Evolutionary conservation across 2,797 vertebrate genomes (phyloP), one percentile per base, ranked within the genome.

Genomic region (Hippopotamyrus pictus): DNA sequence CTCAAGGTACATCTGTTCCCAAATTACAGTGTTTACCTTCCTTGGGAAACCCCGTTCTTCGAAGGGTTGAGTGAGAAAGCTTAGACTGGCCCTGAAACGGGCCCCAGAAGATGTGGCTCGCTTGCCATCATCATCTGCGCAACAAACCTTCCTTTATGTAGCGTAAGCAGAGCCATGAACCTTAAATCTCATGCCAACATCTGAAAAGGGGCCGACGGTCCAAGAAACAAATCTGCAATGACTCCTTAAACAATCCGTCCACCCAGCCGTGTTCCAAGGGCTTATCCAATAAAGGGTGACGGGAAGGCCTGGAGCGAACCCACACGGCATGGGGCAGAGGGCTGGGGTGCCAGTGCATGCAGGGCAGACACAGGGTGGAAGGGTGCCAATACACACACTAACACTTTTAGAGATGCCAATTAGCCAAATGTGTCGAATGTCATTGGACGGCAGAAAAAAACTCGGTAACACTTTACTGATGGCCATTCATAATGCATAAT

Each of bases 71-170:
- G 48, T 51, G 44, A 85, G 84, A 86, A 86, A 86, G 84, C 51
- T 51, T 53, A 29, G 12, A 53, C 25, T 51, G 84, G 22, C 46
- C 22, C n/a, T 53, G 83, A 51, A 53, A 53, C 46, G 5, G 46
- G 46, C 6, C 5, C 48, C 12, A 2, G 46, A 51, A 86, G 50
- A 86, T 37, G 50, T 37, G 48, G 17, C 25, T 54, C 12, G 14
- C 12, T 29, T 86, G 84, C 46, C 84, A 3, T 54, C 84, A 37
- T 53, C 4, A 86, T 53, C 41, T 82, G 84, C 7, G 2, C 46
- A 86, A 86, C 84, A 86, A 86, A 54, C 51, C 84, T 37, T 51
- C 14, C 84, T 86, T 86, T 86, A 86, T 51, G 51, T 50, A 86
- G 48, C 2, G 50, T 2, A 6, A 86, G 50, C 3, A 53, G 4